Evolutionary conservation across 2,888 invertebrate species (phyloP), one percentile per base, ranked within the genome.

Genomic region (Hetaerina titia): DNA sequence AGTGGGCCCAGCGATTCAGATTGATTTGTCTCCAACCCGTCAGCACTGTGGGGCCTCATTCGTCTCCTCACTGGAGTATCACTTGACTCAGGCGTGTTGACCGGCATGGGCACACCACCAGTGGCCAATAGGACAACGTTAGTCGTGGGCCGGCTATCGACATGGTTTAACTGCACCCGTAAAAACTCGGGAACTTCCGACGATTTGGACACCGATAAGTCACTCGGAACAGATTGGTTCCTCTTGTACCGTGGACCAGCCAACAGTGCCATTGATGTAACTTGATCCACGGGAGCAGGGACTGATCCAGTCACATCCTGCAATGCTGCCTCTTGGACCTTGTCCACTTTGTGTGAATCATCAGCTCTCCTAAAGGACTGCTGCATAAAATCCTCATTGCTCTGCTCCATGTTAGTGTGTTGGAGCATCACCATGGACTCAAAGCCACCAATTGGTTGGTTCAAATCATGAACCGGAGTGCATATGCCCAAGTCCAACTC

Each of bases 151-250:
- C 97, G 97, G 17, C 97, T 97, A 96, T 98, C 98, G 11, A 98
- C 98, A 96, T 98, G 98, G 96, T 98, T 98, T 90, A 98, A 96
- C 96, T 98, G 98, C 95, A 98, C 98, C 96, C 98, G 98, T 95
- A 98, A 96, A 96, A 98, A 98, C 96, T 98, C 98, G 0, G 98
- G 98, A 22, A 98, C 97, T 89, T 95, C 95, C 95, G 90, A 96
- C 19, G 92, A 69, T 74, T 92, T 64, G 17, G 92, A 45, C 22
- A 92, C n/a, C 1, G 56, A 69, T 22, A 69, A 8, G 15, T 56
- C 92, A 56, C 22, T 64, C n/a, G 92, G 92, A 56, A 92, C 45
- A 31, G 92, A 92, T n/a, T 92, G 92, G 45, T 56, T 60, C 56
- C 92, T 92, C n/a, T 92, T 92, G 22, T 92, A 92, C 56, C 69